phyloP scores from a whole-genome alignment of 2,797 vertebrate genomes.

The Limosa lapponica region DNA sequence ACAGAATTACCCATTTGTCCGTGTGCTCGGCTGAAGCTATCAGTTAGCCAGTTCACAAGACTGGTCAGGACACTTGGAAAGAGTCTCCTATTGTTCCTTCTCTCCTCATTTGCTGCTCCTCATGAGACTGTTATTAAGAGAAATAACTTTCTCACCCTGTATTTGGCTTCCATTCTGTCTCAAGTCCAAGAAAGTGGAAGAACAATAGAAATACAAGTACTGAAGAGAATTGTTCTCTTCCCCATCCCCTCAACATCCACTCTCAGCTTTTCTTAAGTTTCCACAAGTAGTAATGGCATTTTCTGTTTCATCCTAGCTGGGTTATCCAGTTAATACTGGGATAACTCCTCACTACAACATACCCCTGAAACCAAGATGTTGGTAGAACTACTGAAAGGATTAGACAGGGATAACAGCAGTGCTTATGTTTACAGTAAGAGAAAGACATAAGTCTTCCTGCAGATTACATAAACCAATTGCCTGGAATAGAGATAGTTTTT shows the following conservation, averaged over 20 bases:
- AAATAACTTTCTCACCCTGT: not conserved
- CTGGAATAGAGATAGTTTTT: not conserved
- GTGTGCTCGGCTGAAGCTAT: not conserved
- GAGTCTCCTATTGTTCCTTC: not conserved
- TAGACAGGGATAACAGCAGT: not conserved
- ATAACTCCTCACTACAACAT: not conserved
- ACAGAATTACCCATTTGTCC: not conserved
- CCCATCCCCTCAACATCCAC: not conserved
- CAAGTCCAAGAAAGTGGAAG: not conserved
- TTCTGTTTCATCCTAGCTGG: not conserved
- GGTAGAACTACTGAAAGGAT: not conserved
- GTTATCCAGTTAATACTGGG: not conserved
- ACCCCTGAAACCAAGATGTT: not conserved
- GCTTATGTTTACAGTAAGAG: not conserved
- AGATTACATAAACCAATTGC: not conserved
- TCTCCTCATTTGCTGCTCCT: not conserved
- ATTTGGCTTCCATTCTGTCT: not conserved
- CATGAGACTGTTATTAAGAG: not conserved
- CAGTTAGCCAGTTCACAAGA: not conserved
- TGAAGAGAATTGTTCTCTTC: not conserved
- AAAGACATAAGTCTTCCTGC: not conserved
- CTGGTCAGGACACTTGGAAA: not conserved
- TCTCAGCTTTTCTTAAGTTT: not conserved
- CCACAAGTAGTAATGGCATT: not conserved
- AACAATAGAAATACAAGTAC: not conserved